Conservation (phyloP, 2,888 invertebrate species). For the Orthosia incerta region DNA sequence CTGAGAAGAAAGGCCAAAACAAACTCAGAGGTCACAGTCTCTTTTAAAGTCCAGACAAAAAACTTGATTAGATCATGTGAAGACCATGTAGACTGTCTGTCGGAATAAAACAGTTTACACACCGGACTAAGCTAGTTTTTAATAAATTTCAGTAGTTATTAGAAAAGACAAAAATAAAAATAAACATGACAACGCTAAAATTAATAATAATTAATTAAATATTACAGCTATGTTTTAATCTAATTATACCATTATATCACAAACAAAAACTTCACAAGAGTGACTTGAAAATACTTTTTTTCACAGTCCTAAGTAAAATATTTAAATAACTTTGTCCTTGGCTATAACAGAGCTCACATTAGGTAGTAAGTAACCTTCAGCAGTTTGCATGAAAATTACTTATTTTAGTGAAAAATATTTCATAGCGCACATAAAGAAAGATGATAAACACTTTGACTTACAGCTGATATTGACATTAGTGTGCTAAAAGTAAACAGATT, state of each 20-base stretch:
- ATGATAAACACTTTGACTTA: conserved; percentile 21
- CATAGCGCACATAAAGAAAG: neutral
- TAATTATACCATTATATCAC: conserved; percentile 8
- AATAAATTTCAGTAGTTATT: too few relatives aligned
- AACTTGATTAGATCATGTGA: too few relatives aligned
- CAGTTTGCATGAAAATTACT: conserved; percentile 47
- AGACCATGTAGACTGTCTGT: too few relatives aligned
- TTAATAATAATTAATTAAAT: too few relatives aligned
- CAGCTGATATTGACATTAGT: neutral
- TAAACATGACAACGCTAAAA: neutral
- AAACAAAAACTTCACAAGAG: conserved; percentile 3
- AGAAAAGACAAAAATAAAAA: neutral
- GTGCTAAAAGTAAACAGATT: neutral
- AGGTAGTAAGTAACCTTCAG: conserved; percentile 35
- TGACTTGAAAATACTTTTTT: conserved; percentile 12
- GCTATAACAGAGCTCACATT: conserved; percentile 30
- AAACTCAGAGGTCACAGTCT: too few relatives aligned
- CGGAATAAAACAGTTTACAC: too few relatives aligned
- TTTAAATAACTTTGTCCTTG: conserved; percentile 48
- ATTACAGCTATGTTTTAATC: conserved; percentile 9
- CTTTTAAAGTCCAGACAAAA: too few relatives aligned
- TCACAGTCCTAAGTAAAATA: conserved; percentile 18
- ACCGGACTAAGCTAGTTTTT: too few relatives aligned
- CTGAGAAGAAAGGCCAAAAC: too few relatives aligned
- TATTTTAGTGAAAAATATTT: conserved; percentile 8